phyloP scores from a whole-genome alignment of 2,113 vertebrate species.

The Phalacrocorax carbo region DNA sequence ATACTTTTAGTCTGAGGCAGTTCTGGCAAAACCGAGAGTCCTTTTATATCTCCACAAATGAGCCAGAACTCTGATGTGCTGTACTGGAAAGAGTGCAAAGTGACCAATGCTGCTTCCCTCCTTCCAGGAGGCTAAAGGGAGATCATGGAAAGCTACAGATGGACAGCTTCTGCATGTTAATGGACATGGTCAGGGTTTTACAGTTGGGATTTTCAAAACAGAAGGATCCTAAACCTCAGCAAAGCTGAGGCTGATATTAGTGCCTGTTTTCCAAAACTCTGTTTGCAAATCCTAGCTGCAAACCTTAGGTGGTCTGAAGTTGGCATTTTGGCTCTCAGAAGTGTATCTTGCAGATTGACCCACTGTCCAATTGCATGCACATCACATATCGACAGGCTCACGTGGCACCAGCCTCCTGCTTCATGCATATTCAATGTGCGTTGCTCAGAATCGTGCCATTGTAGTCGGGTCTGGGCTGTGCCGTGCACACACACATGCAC shows the following conservation, averaged over 20 bases:
- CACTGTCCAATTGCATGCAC: background rate
- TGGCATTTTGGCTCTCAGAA: background rate
- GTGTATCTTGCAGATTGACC: background rate
- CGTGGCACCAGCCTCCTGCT: slow-evolving; percentile 12
- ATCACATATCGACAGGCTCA: background rate
- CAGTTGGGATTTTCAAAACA: background rate
- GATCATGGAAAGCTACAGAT: background rate
- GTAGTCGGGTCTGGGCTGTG: background rate
- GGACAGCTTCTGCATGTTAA: slow-evolving; percentile 46
- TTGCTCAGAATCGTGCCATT: slow-evolving; percentile 7
- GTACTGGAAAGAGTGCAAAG: background rate
- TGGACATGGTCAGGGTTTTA: background rate
- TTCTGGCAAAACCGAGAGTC: background rate
- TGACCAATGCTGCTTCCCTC: background rate
- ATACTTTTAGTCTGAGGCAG: background rate
- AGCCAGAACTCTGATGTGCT: background rate
- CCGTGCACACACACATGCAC: rapidly evolving
- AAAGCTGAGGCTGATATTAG: background rate
- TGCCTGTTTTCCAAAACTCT: background rate
- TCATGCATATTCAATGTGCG: background rate
- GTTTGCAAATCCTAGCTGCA: background rate
- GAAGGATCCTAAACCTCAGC: background rate
- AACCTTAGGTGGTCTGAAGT: background rate
- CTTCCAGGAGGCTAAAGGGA: background rate
- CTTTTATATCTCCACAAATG: slow-evolving; percentile 1